Evolutionary conservation across 2,113 vertebrate species (phyloP), one percentile per base, ranked within the genome.

Genomic region (Myxocyprinus asiaticus): DNA sequence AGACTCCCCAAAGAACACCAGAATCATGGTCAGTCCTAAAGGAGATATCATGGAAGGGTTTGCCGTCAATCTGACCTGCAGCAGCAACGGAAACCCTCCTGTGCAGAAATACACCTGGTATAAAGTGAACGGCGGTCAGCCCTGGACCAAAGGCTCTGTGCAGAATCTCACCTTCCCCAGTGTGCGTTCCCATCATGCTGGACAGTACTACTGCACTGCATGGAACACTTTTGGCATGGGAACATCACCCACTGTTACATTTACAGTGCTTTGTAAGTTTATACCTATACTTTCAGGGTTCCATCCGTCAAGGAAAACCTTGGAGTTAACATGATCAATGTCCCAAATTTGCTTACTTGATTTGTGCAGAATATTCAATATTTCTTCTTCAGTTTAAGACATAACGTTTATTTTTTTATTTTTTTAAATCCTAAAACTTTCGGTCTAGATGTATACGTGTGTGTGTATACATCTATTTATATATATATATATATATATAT

Each of bases 181-280:
- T 1, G 90, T 91, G 65, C 89, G 79, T 12, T 87, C 91, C 77
- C 89, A 89, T 7, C 87, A 91, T 2, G 62, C 84, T 4, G 93
- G 93, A 45, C 91, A 91, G 82, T 94, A 93, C 86, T 92, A 91
- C 89, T 94, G 93, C 78, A 86, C 78, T 0, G 88, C 88, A 0
- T 90, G 89, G 85, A 93, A 90, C 51, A 67, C 33, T 4, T 69
- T 91, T 4, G 93, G 93, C 81, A 86, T 87, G 79, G 90, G 90
- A 17, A 88, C 82, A 6, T 94, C 92, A 2, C 80, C 85, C 4
- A 22, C 82, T 0, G 50, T 84, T 12, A 77, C 89, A 4, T 86
- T 94, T 7, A 77, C 86, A 11, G 89, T 94, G 4, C 86, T 94
- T 15, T 94, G 93, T 94, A 83, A 92, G 92, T 92, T n/a, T 50